Evolutionary conservation across 2,888 invertebrate species (phyloP).

Genomic region (Julus scanicus): DNA sequence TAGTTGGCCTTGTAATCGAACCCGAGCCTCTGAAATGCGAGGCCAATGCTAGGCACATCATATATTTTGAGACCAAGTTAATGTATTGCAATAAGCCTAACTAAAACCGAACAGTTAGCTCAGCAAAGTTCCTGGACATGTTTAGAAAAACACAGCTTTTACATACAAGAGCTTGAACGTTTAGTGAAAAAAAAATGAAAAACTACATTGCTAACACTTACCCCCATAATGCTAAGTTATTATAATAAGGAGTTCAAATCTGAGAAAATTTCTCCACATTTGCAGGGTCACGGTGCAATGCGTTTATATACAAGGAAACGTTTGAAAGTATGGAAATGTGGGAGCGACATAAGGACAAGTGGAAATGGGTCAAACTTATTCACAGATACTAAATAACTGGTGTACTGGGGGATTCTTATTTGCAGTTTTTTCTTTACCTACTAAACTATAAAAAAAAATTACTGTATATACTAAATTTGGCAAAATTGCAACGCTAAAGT

Average conservation of each 20-base stretch:
- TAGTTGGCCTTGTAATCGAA: neutral
- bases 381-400: neutral
- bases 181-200: neutral
- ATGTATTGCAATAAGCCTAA: neutral
- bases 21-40: neutral
- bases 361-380: neutral
- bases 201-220: neutral
- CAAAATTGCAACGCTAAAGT: neutral
- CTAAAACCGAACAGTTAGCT: neutral
- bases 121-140: neutral
- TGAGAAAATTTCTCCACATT: neutral
- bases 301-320: neutral
- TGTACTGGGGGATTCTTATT: neutral
- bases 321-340: neutral
- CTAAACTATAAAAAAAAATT: neutral
- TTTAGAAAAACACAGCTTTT: neutral
- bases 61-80: no score
- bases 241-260: neutral
- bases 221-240: neutral
- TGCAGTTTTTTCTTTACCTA: neutral
- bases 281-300: neutral
- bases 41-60: neutral
- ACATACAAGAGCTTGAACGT: neutral
- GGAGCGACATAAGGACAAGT: neutral
- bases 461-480: neutral